phyloP scores from a whole-genome alignment of 1,140 invertebrate genomes.

The Zaprionus capensis region DNA sequence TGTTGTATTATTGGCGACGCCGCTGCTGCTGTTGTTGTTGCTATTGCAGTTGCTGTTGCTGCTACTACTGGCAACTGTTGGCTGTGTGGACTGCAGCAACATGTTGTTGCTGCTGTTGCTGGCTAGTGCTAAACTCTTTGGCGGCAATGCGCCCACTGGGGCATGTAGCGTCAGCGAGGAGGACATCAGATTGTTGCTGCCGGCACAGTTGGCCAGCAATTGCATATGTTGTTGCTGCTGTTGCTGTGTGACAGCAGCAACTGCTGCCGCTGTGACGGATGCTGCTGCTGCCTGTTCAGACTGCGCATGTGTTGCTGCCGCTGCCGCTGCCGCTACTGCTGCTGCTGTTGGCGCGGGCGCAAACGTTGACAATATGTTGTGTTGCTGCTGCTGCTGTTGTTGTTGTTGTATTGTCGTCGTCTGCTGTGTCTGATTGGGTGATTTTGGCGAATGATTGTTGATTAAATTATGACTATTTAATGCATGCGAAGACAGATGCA shows the following conservation, averaged over 20 bases:
- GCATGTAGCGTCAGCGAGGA: conserved; percentile 78
- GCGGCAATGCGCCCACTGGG: conserved; percentile 68
- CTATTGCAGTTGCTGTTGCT: conserved; percentile 29
- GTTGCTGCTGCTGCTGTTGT: conserved; percentile 45
- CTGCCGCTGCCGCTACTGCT: conserved; percentile 32
- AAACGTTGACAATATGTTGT: conserved; percentile 65
- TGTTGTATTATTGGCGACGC: conserved; percentile 20
- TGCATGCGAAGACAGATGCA: conserved; percentile 83
- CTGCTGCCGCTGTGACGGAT: conserved; percentile 69
- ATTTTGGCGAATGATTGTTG: conserved; percentile 84
- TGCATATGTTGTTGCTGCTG: conserved; percentile 82
- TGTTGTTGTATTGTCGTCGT: conserved; percentile 51
- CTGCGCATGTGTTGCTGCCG: conserved; percentile 33
- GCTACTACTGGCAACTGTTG: conserved; percentile 30
- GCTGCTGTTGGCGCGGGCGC: conserved; percentile 62
- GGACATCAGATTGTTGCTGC: conserved; percentile 79
- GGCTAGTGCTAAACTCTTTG: conserved; percentile 68
- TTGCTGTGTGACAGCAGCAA: conserved; percentile 78
- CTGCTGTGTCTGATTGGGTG: conserved; percentile 77
- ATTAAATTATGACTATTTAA: conserved; percentile 84
- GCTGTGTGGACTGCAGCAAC: conserved; percentile 45
- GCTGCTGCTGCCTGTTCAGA: conserved; percentile 26
- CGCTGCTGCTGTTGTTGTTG: conserved; percentile 37
- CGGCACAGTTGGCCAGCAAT: conserved; percentile 64
- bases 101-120: conserved; percentile 60